Percentiles rank a stretch among this genome's conserved stretches.
These are phyloP conservation scores for Dromococcyx pavoninus DNA, from an alignment of 2,797 vertebrate species.

Conservation along the genomic window DNA sequence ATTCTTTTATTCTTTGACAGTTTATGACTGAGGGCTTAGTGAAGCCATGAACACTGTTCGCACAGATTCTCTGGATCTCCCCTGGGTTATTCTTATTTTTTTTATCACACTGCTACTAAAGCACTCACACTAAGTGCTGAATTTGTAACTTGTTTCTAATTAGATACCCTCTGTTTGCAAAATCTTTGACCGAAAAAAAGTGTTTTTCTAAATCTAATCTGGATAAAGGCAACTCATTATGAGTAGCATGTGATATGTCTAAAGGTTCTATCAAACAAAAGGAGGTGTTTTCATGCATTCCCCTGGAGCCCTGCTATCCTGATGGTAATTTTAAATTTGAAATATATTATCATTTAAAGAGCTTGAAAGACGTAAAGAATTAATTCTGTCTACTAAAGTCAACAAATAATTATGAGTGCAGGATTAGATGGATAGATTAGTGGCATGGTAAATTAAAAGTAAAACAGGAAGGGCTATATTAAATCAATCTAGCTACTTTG, in stretches of 20 bases:
- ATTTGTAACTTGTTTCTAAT: constrained; percentile 67
- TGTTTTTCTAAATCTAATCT: constrained; percentile 60
- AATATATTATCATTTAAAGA: constrained; percentile 71
- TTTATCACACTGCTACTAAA: constrained; percentile 55
- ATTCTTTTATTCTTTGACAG: constrained; percentile 3
- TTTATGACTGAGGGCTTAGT: constrained; percentile 23
- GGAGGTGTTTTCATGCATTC: constrained; percentile 65
- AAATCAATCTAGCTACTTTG: constrained; percentile 40
- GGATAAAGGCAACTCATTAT: constrained; percentile 56
- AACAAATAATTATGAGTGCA: constrained; percentile 67
- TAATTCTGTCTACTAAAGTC: constrained; percentile 63
- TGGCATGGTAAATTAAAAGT: constrained; percentile 63
- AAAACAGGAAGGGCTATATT: constrained; percentile 47
- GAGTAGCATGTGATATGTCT: constrained; percentile 45
- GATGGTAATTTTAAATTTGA: constrained; percentile 65
- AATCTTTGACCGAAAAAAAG: constrained; percentile 36
- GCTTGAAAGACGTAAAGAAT: constrained; percentile 61
- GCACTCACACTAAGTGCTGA: constrained; percentile 43
- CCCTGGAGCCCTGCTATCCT: constrained; percentile 45
- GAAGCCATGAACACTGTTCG: neutral
- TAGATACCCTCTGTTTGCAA: constrained; percentile 58
- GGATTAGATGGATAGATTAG: constrained; percentile 67
- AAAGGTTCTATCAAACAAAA: constrained; percentile 67
- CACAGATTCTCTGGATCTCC: constrained; percentile 50
- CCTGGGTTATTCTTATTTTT: constrained; percentile 40